These are phyloP conservation scores for Cyclargus thomasi DNA, from an alignment of 1,140 invertebrate species.

Conservation along the genomic window DNA sequence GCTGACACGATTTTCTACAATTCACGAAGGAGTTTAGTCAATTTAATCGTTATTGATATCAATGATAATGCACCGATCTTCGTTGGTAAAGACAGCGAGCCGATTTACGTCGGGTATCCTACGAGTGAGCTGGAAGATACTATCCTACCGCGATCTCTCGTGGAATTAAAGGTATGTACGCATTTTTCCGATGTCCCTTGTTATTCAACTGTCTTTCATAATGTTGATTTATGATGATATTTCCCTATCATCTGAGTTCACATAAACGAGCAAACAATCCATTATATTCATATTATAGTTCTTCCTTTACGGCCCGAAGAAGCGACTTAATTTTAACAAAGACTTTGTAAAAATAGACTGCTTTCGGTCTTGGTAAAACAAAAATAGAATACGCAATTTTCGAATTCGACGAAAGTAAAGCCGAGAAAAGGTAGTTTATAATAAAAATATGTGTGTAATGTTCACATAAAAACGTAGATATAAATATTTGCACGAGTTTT, in stretches of 20 bases:
- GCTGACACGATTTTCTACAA: constrained; percentile 55
- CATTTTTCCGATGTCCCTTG: constrained; percentile 4
- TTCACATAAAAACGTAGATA: too few relatives aligned
- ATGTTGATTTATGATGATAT: background rate
- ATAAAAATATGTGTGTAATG: too few relatives aligned
- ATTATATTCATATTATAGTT: too few relatives aligned
- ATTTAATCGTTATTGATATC: constrained; percentile 71
- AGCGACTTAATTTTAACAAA: too few relatives aligned
- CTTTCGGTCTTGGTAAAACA: too few relatives aligned
- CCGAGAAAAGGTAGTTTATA: too few relatives aligned
- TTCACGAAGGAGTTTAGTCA: constrained; percentile 54
- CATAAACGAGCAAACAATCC: too few relatives aligned
- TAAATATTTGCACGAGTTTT: too few relatives aligned
- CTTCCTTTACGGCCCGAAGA: too few relatives aligned
- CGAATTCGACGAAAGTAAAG: too few relatives aligned
- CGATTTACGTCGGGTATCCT: constrained; percentile 70
- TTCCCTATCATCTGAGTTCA: background rate
- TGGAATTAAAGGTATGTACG: constrained; percentile 56
- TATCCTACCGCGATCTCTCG: constrained; percentile 57
- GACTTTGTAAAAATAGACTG: too few relatives aligned
- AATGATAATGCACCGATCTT: constrained; percentile 72
- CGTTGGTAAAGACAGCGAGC: constrained; percentile 45
- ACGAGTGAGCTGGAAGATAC: constrained; percentile 46
- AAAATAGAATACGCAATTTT: too few relatives aligned
- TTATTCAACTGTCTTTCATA: background rate